Conservation (phyloP, 2,113 vertebrate species). For the Chaetodon auriga region DNA sequence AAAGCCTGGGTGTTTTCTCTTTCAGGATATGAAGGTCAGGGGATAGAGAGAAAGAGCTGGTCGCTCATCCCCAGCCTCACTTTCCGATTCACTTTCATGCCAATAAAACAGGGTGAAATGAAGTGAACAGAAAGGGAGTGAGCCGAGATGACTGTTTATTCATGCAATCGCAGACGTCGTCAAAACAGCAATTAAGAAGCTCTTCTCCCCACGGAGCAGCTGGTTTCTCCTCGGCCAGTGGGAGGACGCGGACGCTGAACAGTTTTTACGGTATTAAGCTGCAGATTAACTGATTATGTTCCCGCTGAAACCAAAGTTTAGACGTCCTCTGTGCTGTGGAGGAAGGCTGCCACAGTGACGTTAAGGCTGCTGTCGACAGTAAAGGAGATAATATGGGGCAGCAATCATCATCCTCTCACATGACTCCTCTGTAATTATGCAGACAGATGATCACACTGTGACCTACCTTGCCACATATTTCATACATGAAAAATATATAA, state of each 20-base stretch:
- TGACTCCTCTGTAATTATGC: slow-evolving; percentile 7
- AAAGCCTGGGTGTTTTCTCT: slow-evolving; percentile 24
- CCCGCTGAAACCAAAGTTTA: slow-evolving; percentile 3
- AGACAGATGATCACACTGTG: slow-evolving; percentile 3
- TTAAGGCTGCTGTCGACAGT: not conserved
- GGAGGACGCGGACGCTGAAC: slow-evolving; percentile 18
- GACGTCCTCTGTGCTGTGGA: not conserved
- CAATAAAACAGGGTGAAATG: slow-evolving; percentile 10
- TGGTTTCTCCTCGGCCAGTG: slow-evolving; percentile 38
- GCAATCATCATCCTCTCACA: not conserved
- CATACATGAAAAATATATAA: not conserved
- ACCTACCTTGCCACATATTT: not conserved
- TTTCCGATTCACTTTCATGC: slow-evolving; percentile 4
- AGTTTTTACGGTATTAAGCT: slow-evolving; percentile 28
- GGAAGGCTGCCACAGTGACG: not conserved
- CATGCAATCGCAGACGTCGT: slow-evolving; percentile 25
- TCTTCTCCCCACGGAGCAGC: slow-evolving; percentile 32
- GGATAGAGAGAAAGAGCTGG: slow-evolving; percentile 7
- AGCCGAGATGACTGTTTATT: slow-evolving; percentile 21
- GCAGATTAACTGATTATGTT: slow-evolving; percentile 41
- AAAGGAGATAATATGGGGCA: not conserved
- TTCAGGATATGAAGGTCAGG: slow-evolving; percentile 46
- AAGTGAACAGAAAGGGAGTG: slow-evolving; percentile 20
- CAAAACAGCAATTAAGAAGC: slow-evolving; percentile 42
- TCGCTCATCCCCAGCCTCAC: not conserved